Evolutionary conservation across 2,113 vertebrate genomes (phyloP).

Genomic region (Tetrax tetrax): DNA sequence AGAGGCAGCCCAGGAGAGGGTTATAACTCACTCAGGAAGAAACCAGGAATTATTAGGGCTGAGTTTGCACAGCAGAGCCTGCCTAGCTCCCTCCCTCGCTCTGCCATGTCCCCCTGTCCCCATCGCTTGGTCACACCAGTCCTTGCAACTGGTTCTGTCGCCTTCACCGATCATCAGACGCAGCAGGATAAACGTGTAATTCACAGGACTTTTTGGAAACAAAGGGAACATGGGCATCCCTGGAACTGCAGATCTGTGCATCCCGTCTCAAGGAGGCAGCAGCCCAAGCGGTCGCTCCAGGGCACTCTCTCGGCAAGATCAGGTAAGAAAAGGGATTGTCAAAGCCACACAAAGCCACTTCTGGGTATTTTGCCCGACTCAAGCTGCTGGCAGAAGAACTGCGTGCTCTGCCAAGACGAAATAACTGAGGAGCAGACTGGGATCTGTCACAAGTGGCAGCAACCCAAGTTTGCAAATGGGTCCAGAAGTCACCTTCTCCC

Average conservation of each 20-base stretch:
- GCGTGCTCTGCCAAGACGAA: not conserved
- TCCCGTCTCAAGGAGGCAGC: not conserved
- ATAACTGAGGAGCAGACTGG: not conserved
- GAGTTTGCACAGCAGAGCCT: not conserved
- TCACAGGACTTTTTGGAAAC: not conserved
- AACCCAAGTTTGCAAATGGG: not conserved
- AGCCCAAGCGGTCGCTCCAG: fast-evolving
- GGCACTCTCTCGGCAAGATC: not conserved
- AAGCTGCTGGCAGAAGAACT: not conserved
- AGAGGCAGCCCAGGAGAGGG: not conserved
- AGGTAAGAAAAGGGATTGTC: not conserved
- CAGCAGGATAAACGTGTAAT: not conserved
- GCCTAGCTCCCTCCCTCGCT: not conserved
- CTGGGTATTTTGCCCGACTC: not conserved
- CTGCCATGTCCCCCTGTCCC: not conserved
- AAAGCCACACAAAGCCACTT: not conserved
- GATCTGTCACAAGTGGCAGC: not conserved
- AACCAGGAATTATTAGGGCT: not conserved
- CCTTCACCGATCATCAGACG: not conserved
- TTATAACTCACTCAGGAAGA: not conserved
- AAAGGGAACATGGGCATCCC: not conserved
- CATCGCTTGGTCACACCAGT: fast-evolving
- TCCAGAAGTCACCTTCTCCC: not conserved
- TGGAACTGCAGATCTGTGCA: fast-evolving
- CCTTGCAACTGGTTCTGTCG: not conserved